Conservation (phyloP, 1,140 invertebrate species). For the Psilanteris sp. region DNA sequence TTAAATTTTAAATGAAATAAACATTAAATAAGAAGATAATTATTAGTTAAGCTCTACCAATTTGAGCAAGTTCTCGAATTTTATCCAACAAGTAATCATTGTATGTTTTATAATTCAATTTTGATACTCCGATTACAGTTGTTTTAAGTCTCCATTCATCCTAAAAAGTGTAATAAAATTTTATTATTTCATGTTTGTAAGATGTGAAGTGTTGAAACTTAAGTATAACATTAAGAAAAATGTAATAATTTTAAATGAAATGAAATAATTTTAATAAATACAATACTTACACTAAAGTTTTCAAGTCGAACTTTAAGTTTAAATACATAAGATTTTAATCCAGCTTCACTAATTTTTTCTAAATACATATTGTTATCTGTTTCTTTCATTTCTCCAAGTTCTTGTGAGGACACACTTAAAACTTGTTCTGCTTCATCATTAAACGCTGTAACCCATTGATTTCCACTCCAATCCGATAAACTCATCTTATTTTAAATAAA, state of each 20-base stretch:
- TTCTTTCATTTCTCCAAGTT: slow-evolving; percentile 86
- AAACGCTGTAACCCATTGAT: slow-evolving; percentile 94
- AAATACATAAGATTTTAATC: slow-evolving; percentile 90
- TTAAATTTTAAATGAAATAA: too few relatives aligned
- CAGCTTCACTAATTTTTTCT: slow-evolving; percentile 85
- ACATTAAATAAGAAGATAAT: too few relatives aligned
- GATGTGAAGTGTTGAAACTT: too few relatives aligned
- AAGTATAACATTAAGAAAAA: too few relatives aligned
- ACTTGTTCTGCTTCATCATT: slow-evolving; percentile 91
- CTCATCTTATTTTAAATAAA: slow-evolving; percentile 79
- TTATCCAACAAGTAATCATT: slow-evolving; percentile 85
- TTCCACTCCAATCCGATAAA: slow-evolving; percentile 89
- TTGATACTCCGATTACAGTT: slow-evolving; percentile 83
- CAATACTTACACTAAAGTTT: slow-evolving; percentile 89
- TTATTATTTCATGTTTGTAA: slow-evolving; percentile 14
- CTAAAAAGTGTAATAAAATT: slow-evolving; percentile 79
- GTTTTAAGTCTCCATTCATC: slow-evolving; percentile 92
- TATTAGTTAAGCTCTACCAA: slow-evolving; percentile 70
- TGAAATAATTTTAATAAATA: too few relatives aligned
- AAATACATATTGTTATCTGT: slow-evolving; percentile 82
- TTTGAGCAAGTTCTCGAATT: slow-evolving; percentile 82
- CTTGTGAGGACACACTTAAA: slow-evolving; percentile 87
- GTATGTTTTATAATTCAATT: slow-evolving; percentile 88
- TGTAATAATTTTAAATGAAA: slow-evolving; percentile 17
- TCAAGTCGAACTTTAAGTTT: slow-evolving; percentile 93